Percentiles rank a stretch among this genome's conserved stretches.
Conservation (phyloP, 2,113 vertebrate species). For the Neotragus pygmaeus region DNA sequence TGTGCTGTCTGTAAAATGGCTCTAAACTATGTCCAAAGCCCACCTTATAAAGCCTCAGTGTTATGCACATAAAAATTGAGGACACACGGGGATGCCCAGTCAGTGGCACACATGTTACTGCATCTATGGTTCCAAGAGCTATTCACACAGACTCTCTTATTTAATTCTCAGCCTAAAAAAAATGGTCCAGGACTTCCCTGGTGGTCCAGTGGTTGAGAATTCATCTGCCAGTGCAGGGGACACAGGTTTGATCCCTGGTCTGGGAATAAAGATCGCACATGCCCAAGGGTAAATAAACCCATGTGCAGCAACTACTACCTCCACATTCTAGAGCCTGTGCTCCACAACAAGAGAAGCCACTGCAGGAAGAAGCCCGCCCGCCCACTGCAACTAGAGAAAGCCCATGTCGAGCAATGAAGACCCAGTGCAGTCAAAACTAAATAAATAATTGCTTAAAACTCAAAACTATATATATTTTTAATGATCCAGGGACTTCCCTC, state of each 20-base stretch:
- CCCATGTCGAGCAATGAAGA: not conserved
- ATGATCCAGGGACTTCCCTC: no score
- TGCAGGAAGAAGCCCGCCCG: not conserved
- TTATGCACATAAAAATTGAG: fast-evolving
- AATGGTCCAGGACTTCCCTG: not conserved
- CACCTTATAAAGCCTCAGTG: fast-evolving
- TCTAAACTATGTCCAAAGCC: not conserved
- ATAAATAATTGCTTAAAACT: not conserved
- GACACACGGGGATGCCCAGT: fast-evolving
- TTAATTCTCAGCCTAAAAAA: not conserved
- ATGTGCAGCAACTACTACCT: not conserved
- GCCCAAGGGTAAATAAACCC: not conserved
- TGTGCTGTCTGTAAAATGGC: not conserved
- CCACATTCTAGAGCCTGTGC: not conserved
- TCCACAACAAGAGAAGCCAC: not conserved
- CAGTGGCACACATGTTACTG: fast-evolving
- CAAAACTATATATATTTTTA: not conserved
- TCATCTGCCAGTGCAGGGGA: not conserved
- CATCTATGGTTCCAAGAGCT: fast-evolving
- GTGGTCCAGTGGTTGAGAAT: not conserved
- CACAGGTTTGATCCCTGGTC: not conserved
- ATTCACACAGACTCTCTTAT: not conserved
- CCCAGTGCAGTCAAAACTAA: not conserved
- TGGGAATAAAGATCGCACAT: not conserved
- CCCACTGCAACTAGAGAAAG: not conserved